A percentile compares a stretch with the other conserved stretches of the same genome.
phyloP scores from a whole-genome alignment of 2,113 vertebrate genomes.

The Megaceryle maxima region DNA sequence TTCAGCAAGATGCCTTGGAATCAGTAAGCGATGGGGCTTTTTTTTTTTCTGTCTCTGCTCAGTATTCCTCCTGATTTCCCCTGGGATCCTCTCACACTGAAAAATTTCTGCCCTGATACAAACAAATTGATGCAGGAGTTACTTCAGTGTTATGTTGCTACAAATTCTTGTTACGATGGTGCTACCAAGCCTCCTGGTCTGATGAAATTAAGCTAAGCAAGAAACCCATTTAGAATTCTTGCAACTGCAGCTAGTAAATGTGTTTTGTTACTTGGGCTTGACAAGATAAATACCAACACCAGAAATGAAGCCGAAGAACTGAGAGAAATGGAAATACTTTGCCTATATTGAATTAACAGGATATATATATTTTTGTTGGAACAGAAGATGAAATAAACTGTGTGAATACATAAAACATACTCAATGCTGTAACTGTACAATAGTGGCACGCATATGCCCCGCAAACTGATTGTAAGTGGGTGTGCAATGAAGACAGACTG shows the following conservation, averaged over 20 bases:
- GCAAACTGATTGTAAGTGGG: neutral
- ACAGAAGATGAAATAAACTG: neutral
- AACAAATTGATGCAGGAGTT: neutral
- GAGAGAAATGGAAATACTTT: neutral
- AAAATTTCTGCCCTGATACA: neutral
- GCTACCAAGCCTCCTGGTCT: neutral
- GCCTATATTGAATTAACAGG: neutral
- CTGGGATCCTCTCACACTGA: neutral
- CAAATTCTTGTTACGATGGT: neutral
- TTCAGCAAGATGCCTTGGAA: neutral
- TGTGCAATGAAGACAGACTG: neutral
- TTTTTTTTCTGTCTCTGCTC: neutral
- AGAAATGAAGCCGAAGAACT: neutral
- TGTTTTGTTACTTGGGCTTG: neutral
- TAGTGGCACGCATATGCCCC: rapidly evolving
- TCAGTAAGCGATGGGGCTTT: neutral
- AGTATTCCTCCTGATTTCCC: constrained; percentile 44
- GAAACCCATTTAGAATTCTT: neutral
- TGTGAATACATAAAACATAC: neutral
- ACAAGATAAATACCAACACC: neutral
- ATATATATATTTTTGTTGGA: neutral
- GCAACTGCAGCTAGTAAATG: neutral
- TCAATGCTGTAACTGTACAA: neutral
- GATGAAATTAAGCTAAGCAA: neutral
- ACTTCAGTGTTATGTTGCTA: neutral